phyloP scores from a whole-genome alignment of 2,888 invertebrate species.

The Drosophila algonquin region DNA sequence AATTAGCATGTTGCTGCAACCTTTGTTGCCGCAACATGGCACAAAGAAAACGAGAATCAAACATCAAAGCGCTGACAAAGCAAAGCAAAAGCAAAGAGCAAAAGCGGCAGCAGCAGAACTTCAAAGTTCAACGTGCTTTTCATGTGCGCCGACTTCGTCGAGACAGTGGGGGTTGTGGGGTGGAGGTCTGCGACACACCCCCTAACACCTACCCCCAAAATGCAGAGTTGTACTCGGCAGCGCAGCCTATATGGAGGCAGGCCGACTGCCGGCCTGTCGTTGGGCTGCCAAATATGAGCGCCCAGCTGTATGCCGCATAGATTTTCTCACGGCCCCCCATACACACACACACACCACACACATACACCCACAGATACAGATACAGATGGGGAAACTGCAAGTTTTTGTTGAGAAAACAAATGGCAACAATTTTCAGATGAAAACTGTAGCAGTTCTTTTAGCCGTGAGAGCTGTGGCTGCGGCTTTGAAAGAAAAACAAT shows the following conservation, averaged over 20 bases:
- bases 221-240: background rate
- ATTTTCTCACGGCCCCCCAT: constrained; percentile 69
- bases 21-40: constrained; percentile 43
- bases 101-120: constrained; percentile 27
- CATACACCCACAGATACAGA: background rate
- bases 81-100: too few relatives aligned
- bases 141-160: constrained; percentile 13
- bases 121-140: constrained; percentile 68
- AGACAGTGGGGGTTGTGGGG: constrained; percentile 19
- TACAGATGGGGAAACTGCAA: background rate
- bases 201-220: constrained; percentile 23
- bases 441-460: background rate
- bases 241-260: constrained; percentile 8
- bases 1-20: constrained; percentile 40
- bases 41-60: constrained; percentile 19
- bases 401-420: background rate
- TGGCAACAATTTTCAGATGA: background rate
- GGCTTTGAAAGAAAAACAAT: too few relatives aligned
- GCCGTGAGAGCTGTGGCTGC: too few relatives aligned
- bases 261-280: constrained; percentile 35
- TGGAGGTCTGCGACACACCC: constrained; percentile 2
- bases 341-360: constrained; percentile 18
- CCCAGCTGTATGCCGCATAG: constrained; percentile 77
- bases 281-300: constrained; percentile 63
- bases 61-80: constrained; percentile 30